Base-by-base conservation (phyloP, 2,797 vertebrate genomes). In the Xenentodon cancila region DNA sequence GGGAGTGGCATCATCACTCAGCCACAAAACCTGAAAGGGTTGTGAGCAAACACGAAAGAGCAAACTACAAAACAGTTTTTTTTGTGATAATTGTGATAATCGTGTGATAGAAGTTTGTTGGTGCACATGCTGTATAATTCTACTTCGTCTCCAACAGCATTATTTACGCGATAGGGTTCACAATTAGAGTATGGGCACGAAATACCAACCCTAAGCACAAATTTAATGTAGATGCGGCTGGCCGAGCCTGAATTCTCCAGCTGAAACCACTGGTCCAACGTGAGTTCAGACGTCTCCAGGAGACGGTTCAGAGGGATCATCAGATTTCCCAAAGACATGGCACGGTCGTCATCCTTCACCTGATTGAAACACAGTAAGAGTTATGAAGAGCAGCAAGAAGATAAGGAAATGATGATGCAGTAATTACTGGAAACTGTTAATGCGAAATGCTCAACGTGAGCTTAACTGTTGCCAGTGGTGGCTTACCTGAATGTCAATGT, bases 201-300 rank as follows among this genome's bases (percentile, higher is more conserved):
- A 77, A 68, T 15, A 77, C 90, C 75, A 81, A 98, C 97, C 95
- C 96, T 84, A 68, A 98, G 91, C 53, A 97, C 92, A 25, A 93
- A 80, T 64, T 96, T 97, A 85, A 96, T 70, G 69, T 94, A 94
- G 74, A 98, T 94, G 59, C 95, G 94, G 71, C 95, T 96, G 73
- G 92, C 91, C 3, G 89, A 84, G 48, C 92, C 94, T 1, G 96
- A 95, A 70, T 89, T 88, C 61, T 95, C 93, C 66, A 98, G 92
- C 71, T 95, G 95, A 84, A 97, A 97, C 94, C 96, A 97, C 81
- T 97, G 95, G 70, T 95, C 96, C 90, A 97, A 79, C 37, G 90
- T 94, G 64, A 98, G 93, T 16, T 94, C 93, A 0, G 92, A 76
- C 22, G 87, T 84, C 0, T 77, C 82, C 27, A 98, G 85, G 62